Conservation (phyloP, 2,888 invertebrate species). For the Coelogynopora nodosa region DNA sequence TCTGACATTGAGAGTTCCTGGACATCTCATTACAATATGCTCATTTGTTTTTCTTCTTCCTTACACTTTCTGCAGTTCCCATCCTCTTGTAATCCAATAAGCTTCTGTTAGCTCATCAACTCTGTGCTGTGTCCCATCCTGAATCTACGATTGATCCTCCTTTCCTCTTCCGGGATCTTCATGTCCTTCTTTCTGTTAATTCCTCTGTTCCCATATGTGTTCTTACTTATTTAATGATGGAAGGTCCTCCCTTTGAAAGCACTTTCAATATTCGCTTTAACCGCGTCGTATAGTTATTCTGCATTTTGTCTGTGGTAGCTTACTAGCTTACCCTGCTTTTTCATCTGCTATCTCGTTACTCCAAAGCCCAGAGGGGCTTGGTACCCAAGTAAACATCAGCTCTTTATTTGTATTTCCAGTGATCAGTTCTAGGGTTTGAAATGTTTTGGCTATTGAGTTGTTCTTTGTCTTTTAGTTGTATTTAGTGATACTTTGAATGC, state of each 20-base stretch:
- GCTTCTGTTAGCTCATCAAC: neutral
- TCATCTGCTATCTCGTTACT: neutral
- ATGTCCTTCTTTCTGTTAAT: neutral
- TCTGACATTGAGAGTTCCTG: neutral
- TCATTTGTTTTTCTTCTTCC: neutral
- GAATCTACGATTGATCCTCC: neutral
- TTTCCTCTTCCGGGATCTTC: neutral
- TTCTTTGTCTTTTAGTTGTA: neutral
- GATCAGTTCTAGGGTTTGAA: neutral
- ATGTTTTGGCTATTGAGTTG: neutral
- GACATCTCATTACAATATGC: neutral
- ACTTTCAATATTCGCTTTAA: neutral
- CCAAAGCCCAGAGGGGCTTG: neutral
- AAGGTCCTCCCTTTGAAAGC: neutral
- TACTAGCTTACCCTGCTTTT: neutral
- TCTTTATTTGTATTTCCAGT: neutral
- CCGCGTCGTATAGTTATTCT: neutral
- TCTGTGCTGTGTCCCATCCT: neutral
- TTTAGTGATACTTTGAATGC: neutral
- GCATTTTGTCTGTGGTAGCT: neutral
- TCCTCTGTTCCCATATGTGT: neutral
- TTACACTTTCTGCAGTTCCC: neutral
- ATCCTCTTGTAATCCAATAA: neutral
- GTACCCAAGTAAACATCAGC: neutral
- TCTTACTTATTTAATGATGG: neutral